Evolutionary conservation across 1,140 invertebrate species (phyloP).

Genomic region (Panagrolaimus sp.): DNA sequence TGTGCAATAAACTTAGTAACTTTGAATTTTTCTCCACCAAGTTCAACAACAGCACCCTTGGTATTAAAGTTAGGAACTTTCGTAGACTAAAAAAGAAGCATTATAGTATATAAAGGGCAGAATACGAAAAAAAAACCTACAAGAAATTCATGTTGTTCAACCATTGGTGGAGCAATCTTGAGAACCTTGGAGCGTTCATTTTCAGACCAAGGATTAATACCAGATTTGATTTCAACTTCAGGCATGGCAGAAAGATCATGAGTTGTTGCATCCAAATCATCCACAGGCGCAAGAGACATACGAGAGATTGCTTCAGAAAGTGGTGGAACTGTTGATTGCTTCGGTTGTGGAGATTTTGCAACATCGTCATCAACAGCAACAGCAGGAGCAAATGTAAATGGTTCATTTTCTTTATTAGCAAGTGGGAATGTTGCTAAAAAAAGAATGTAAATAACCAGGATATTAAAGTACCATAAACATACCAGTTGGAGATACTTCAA

Average conservation of each 20-base stretch:
- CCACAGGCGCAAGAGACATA: not conserved
- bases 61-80: not conserved
- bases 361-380: not conserved
- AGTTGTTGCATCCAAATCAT: not conserved
- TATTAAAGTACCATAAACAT: too few species aligned
- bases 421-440: not conserved
- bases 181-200: not conserved
- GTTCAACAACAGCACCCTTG: not conserved
- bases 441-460: not conserved
- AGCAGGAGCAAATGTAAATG: conserved; percentile 3
- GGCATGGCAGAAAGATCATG: not conserved
- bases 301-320: not conserved
- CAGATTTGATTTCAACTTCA: not conserved
- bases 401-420: not conserved
- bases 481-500: not conserved
- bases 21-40: conserved; percentile 37
- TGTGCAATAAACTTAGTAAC: conserved; percentile 32
- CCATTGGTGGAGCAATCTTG: not conserved
- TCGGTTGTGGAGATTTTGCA: not conserved
- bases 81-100: not conserved
- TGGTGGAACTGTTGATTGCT: not conserved
- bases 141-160: not conserved
- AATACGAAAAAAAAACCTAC: not conserved
- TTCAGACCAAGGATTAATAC: not conserved
- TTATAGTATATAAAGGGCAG: not conserved